These are phyloP conservation scores for Ariolimax columbianus DNA, from an alignment of 2,888 invertebrate genomes.

Conservation along the genomic window DNA sequence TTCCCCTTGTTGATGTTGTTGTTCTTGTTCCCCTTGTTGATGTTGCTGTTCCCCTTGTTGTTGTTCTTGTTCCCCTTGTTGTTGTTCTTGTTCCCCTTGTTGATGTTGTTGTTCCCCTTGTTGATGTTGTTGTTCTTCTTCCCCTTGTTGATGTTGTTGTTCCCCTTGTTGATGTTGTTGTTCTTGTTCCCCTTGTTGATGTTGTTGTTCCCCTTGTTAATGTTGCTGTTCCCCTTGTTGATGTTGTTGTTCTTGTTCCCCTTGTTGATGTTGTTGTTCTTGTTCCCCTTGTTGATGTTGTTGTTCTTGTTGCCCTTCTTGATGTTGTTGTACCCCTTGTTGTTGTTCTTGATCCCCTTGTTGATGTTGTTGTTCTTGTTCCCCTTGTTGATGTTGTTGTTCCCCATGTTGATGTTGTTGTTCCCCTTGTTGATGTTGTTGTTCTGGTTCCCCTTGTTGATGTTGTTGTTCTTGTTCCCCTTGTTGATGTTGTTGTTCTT, in stretches of 20 bases:
- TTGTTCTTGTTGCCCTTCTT: no score
- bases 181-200: background rate
- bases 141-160: background rate
- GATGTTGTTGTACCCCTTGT: no score
- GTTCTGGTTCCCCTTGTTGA: background rate
- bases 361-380: no score
- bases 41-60: background rate
- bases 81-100: background rate
- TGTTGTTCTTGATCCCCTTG: no score
- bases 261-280: no score
- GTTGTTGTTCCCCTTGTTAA: background rate
- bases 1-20: background rate
- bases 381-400: no score
- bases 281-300: no score
- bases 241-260: background rate
- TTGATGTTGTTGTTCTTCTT: background rate
- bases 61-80: background rate
- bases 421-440: background rate
- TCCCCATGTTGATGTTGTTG: no score
- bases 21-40: background rate
- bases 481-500: background rate
- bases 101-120: background rate
- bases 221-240: background rate
- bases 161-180: no score
- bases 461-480: background rate